A percentile compares a stretch with the other conserved stretches of the same genome.
These are phyloP conservation scores for Eubucco bourcierii DNA, from an alignment of 2,113 vertebrate species.

Conservation along the genomic window DNA sequence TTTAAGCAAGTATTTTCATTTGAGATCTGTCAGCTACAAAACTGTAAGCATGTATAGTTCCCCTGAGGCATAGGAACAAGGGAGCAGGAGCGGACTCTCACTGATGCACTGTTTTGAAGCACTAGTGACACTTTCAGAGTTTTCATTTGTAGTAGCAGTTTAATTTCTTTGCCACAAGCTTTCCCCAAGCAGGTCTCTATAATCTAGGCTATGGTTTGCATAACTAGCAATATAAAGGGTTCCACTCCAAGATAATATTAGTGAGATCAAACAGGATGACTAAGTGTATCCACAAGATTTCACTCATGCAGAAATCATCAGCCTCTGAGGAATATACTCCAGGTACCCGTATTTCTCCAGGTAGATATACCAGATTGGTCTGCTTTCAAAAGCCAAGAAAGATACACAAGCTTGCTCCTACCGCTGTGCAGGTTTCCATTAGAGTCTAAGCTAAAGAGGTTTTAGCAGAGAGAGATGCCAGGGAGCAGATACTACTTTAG, in stretches of 20 bases:
- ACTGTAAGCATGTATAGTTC: neutral
- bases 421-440: neutral
- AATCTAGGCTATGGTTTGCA: neutral
- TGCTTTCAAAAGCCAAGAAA: neutral
- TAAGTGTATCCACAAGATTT: neutral
- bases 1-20: neutral
- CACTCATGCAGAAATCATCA: neutral
- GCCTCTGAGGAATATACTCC: neutral
- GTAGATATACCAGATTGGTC: neutral
- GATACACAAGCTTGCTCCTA: neutral
- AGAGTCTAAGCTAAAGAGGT: neutral
- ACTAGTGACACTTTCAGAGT: neutral
- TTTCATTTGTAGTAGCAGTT: neutral
- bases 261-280: neutral
- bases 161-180: neutral
- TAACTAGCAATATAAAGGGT: neutral
- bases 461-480: neutral
- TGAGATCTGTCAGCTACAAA: neutral
- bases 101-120: neutral
- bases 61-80: neutral
- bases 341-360: neutral
- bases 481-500: neutral
- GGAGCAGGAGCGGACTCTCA: neutral
- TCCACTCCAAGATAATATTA: neutral
- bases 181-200: neutral